These are phyloP conservation scores for Oryzias dopingdopingensis DNA, from an alignment of 2,797 vertebrate species.

Conservation along the genomic window DNA sequence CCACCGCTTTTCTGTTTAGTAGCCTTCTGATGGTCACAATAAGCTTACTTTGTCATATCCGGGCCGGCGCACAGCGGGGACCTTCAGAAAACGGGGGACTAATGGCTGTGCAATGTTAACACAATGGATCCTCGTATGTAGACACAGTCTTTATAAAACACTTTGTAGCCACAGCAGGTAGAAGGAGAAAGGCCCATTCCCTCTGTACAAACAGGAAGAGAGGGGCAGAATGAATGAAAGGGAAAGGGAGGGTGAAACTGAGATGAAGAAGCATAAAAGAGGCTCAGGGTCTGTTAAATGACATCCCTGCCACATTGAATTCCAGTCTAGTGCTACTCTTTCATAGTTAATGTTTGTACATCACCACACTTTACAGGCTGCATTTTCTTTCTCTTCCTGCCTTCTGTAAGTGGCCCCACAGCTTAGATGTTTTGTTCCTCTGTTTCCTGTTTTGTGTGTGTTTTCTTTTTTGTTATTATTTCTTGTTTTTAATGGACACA, in stretches of 20 bases:
- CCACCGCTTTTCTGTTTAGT: conserved; percentile 48
- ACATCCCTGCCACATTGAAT: conserved; percentile 64
- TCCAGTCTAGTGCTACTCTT: conserved; percentile 72
- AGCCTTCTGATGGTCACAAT: conserved; percentile 72
- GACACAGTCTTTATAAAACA: conserved; percentile 70
- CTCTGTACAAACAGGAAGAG: conserved; percentile 80
- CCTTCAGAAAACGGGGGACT: conserved; percentile 67
- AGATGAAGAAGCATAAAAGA: conserved; percentile 73
- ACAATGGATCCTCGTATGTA: conserved; percentile 78
- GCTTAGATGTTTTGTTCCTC: conserved; percentile 57
- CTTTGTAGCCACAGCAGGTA: conserved; percentile 79
- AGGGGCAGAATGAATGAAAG: conserved; percentile 62
- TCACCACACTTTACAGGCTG: conserved; percentile 64
- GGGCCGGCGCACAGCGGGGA: conserved; percentile 69
- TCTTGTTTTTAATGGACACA: conserved; percentile 37
- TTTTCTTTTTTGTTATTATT: conserved; percentile 28
- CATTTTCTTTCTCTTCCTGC: conserved; percentile 51
- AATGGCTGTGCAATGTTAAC: conserved; percentile 70
- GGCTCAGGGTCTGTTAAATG: conserved; percentile 65
- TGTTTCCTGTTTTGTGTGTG: conserved; percentile 46
- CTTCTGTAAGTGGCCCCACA: conserved; percentile 40
- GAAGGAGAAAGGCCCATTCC: conserved; percentile 71
- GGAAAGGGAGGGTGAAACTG: conserved; percentile 68
- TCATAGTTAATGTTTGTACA: conserved; percentile 71
- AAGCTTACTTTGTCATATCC: conserved; percentile 68